Base-by-base conservation (phyloP, 1,140 invertebrate species). In the Orchestia grillus region DNA sequence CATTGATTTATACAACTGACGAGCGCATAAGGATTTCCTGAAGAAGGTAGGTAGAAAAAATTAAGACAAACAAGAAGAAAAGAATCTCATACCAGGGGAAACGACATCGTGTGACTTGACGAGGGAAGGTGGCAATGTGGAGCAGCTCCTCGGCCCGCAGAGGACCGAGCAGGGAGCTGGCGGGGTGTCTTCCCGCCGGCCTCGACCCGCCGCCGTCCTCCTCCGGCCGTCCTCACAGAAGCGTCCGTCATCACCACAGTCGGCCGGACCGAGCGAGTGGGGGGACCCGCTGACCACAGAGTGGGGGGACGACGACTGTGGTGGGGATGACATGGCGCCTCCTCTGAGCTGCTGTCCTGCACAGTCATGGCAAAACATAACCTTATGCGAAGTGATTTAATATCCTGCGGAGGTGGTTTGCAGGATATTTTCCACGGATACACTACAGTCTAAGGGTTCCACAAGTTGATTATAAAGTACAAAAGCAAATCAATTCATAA, bases 161-260 rank as follows among this genome's bases (percentile, higher is more conserved):
- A 96, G 41, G 28, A 95, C 96, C 0, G 96, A 94, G 57, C 96
- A 96, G 43, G 77, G 96, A 19, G 96, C 96, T 6, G 96, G 96
- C 8, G 96, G 96, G 16, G 96, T 96, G 44, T 96, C 96, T 19
- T 96, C 96, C n/a, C 95, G 77, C 42, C 62, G 42, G 88, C 77
- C 44, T 42, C 87, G 23, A 0, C 87, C 87, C 92, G 43, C 92
- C 44, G 43, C 92, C 16, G 40, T 47, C 92, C 92, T 47, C 41
- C 43, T n/a, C 36, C 44, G 41, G 44, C 92, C 92, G 19, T 47
- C 92, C 4, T 94, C 92, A 44, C 44, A 40, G 92, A 45, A 40
- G 44, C 44, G 44, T 4, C 92, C 92, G 40, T 94, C 92, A 44
- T 94, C 92, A 44, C 23, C 88, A 90, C 88, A 90, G 88, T 90